Evolutionary conservation across 53 echinoderm and acorn worm genomes (phyloP), one percentile per base, ranked within the genome.

Genomic region (Holothuria leucospilota): DNA sequence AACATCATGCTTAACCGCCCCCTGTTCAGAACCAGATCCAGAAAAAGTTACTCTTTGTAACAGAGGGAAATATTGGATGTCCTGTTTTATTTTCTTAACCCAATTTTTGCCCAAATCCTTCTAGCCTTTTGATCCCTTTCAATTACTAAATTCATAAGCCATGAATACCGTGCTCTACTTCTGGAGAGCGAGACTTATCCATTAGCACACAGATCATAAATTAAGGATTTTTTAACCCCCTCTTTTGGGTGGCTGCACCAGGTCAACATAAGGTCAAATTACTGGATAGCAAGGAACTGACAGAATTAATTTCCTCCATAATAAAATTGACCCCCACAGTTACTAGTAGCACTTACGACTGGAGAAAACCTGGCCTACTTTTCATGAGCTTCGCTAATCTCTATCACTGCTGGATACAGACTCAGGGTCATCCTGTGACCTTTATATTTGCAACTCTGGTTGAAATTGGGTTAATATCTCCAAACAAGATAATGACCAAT

Each of bases 401-500:
- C 49, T 28, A 49, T n/a, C 75, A 15, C 14, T 75, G 75, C 28
- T 75, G 75, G 75, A 51, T 75, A 52, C 28, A 52, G 51, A n/a
- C 23, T 23, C 75, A 75, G 75, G 75, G 75, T 75, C 75, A 75
- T 24, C 52, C 41, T 21, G 13, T 75, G 75, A 75, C 75, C 75
- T 75, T 52, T 51, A 75, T 75, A 75, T 75, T 56, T 75, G 75
- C 51, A 27, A 75, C 75, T 75, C 52, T 24, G 26, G 75, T 75
- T 75, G 51, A n/a, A 75, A 75, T 52, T 75, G 41, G 75, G 75
- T 75, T 75, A 75, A 75, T 75, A 75, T 75, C 51, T 75, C 49
- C 75, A 75, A 75, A 75, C 75, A 75, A 75, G 75, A 75, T 75
- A 75, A 75, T 75, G 75, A 75, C 75, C 75, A 75, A 75, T 53